These are phyloP conservation scores for Lithophane leautieri DNA, from an alignment of 2,888 invertebrate genomes.

Conservation along the genomic window DNA sequence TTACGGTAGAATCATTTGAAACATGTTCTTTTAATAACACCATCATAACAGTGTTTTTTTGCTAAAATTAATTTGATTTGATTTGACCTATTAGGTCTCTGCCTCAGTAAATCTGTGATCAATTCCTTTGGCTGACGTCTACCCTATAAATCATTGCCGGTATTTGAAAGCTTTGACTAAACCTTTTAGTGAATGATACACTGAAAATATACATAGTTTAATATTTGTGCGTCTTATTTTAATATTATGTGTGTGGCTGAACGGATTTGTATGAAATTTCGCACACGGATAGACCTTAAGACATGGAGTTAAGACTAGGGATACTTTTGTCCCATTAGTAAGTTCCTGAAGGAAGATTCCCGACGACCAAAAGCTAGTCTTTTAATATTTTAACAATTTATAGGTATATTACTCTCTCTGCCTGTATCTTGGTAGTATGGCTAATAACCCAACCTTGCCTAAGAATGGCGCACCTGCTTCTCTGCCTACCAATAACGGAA, in stretches of 20 bases:
- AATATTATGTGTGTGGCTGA: no score
- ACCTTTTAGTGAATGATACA: neutral
- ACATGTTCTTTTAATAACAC: no score
- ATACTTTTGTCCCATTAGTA: no score
- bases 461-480: conserved; percentile 40
- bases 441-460: conserved; percentile 1
- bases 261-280: no score
- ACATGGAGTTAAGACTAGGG: no score
- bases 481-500: conserved; percentile 50
- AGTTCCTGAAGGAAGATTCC: no score
- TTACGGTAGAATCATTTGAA: no score
- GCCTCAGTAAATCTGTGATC: neutral
- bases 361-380: no score
- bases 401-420: neutral
- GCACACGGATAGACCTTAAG: no score
- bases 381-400: neutral
- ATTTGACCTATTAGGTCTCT: neutral
- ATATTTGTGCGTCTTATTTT: no score
- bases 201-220: neutral
- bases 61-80: no score
- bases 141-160: neutral
- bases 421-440: neutral
- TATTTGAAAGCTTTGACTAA: neutral
- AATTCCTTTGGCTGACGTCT: neutral
- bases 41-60: no score